Conservation (phyloP, 2,113 vertebrate genomes). For the Argyrosomus japonicus region DNA sequence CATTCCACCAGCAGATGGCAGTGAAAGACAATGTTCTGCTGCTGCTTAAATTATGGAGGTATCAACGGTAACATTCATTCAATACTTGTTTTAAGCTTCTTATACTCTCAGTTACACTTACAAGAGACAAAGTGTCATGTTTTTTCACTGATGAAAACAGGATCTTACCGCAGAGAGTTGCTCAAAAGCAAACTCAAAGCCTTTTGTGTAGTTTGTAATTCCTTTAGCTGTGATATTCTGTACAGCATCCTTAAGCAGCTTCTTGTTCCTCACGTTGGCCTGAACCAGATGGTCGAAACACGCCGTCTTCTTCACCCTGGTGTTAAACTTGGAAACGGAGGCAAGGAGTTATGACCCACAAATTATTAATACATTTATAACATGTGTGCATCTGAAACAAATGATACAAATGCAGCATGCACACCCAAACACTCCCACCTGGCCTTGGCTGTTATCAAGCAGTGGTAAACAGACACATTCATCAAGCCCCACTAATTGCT, state of each 20-base stretch:
- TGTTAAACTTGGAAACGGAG: slow-evolving; percentile 90
- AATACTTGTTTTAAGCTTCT: slow-evolving; percentile 23
- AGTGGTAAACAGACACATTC: slow-evolving; percentile 81
- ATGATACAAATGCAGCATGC: slow-evolving; percentile 5
- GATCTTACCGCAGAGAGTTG: slow-evolving; percentile 93
- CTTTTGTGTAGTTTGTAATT: slow-evolving; percentile 98
- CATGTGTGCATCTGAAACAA: slow-evolving; percentile 28
- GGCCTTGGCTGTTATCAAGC: slow-evolving; percentile 72
- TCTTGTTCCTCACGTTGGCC: slow-evolving; percentile 98
- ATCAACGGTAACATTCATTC: slow-evolving; percentile 6
- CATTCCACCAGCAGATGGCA: slow-evolving; percentile 80
- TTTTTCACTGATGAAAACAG: background rate
- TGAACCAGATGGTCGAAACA: slow-evolving; percentile 98
- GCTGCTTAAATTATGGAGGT: background rate
- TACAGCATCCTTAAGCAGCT: slow-evolving; percentile 96
- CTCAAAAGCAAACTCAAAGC: slow-evolving; percentile 97
- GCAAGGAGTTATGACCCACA: slow-evolving; percentile 30
- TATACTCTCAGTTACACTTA: background rate
- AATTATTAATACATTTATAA: slow-evolving; percentile 41
- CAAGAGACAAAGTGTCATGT: background rate
- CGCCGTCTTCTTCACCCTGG: slow-evolving; percentile 93
- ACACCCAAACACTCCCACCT: slow-evolving; percentile 61
- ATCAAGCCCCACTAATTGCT: slow-evolving; percentile 82
- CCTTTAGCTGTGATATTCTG: slow-evolving; percentile 97
- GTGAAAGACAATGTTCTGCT: slow-evolving; percentile 49